Evolutionary conservation across 2,797 vertebrate species (phyloP).

Genomic region (Bradypodion ventrale): DNA sequence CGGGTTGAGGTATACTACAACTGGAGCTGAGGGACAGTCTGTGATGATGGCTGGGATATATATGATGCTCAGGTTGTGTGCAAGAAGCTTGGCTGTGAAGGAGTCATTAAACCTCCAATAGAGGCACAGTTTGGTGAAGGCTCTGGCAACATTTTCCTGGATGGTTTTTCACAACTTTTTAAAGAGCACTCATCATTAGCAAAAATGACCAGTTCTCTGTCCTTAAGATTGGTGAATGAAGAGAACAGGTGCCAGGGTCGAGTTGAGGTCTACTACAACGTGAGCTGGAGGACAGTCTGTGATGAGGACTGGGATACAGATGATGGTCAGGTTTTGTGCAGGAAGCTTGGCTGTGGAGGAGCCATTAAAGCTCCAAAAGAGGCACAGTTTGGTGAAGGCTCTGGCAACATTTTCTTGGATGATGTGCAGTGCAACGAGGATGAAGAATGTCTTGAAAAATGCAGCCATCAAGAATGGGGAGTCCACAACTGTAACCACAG

Average conservation of each 20-base stretch:
- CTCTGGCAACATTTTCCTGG: conserved; percentile 12
- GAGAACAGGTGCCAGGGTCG: neutral
- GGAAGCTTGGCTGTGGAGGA: conserved; percentile 27
- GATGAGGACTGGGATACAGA: conserved; percentile 17
- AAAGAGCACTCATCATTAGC: no score
- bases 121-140: conserved; percentile 28
- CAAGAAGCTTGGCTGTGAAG: conserved; percentile 34
- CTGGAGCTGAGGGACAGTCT: conserved; percentile 18
- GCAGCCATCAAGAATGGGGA: no score
- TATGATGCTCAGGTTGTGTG: no score
- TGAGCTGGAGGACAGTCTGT: conserved; percentile 36
- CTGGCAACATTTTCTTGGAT: conserved; percentile 18
- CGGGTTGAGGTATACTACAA: conserved; percentile 38
- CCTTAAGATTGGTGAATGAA: no score
- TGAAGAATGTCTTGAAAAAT: no score
- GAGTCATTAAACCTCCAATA: accelerated
- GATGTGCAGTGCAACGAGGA: accelerated
- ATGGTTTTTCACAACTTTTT: no score
- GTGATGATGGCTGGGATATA: conserved; percentile 26
- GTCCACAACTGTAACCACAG: conserved; percentile 14
- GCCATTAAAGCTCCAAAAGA: accelerated
- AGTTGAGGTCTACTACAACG: conserved; percentile 20
- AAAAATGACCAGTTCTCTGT: no score
- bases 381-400: conserved; percentile 30
- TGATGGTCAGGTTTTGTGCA: no score